Conservation (phyloP, 1,140 invertebrate species). For the Heliconius nattereri region DNA sequence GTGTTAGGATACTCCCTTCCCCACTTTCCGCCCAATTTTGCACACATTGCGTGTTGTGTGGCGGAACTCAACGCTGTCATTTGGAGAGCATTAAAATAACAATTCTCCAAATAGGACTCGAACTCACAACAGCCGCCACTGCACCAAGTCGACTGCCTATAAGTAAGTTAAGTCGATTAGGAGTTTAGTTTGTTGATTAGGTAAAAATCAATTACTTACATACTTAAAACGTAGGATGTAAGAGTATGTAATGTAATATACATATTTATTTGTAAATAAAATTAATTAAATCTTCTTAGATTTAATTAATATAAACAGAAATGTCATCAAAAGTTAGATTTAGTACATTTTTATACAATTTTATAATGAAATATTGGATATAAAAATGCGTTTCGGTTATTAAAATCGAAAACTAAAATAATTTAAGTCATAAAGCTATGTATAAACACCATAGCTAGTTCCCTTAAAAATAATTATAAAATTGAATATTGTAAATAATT, state of each 20-base stretch:
- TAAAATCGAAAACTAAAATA: too few relatives aligned
- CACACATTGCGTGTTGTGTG: too few relatives aligned
- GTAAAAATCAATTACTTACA: neutral
- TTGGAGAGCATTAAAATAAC: too few relatives aligned
- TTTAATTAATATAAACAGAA: neutral
- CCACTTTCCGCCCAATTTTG: too few relatives aligned
- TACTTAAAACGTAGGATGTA: neutral
- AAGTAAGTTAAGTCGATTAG: neutral
- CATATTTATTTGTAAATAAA: slow-evolving; percentile 1
- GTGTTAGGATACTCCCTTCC: too few relatives aligned
- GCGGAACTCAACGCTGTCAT: too few relatives aligned
- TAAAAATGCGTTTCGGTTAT: neutral
- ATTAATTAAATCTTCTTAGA: neutral
- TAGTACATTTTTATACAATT: slow-evolving; percentile 7
- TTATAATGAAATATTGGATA: neutral
- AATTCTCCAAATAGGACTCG: too few relatives aligned
- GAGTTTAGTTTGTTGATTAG: neutral
- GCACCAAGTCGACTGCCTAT: too few relatives aligned
- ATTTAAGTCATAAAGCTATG: neutral
- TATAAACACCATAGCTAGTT: too few relatives aligned
- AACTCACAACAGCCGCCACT: too few relatives aligned
- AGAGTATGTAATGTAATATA: neutral
- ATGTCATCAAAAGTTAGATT: neutral
- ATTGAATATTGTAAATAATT: neutral
- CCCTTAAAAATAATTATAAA: too few relatives aligned